A percentile compares a stretch with the other conserved stretches of the same genome.
These are phyloP conservation scores for Porites divaricata DNA, from an alignment of 92 coral and sea anemone genomes.

Conservation along the genomic window DNA sequence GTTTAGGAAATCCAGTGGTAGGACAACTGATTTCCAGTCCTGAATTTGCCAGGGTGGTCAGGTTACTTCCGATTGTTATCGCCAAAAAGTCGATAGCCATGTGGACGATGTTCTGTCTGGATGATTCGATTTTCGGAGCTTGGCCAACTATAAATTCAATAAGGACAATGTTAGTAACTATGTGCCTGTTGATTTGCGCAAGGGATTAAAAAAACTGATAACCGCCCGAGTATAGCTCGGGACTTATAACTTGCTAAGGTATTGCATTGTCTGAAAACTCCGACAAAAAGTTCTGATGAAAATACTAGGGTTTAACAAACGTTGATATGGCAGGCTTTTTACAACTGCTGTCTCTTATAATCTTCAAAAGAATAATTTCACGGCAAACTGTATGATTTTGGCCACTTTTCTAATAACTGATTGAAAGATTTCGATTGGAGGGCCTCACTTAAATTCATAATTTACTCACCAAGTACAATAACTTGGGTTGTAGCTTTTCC, in stretches of 20 bases:
- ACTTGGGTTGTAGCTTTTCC: conserved; percentile 61
- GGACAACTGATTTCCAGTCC: conserved; percentile 77
- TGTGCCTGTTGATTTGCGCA: background rate
- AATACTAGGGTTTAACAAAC: too few species aligned
- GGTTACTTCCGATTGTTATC: conserved; percentile 49
- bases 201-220: too few species aligned
- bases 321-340: too few species aligned
- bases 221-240: background rate
- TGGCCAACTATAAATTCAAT: conserved; percentile 21
- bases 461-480: conserved; percentile 13
- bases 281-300: too few species aligned
- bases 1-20: conserved; percentile 77
- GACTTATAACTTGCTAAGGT: background rate
- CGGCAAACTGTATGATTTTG: background rate
- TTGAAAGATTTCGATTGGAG: background rate
- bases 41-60: conserved; percentile 64
- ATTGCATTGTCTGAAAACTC: background rate
- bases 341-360: too few species aligned
- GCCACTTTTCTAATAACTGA: background rate
- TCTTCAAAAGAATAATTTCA: background rate
- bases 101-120: background rate
- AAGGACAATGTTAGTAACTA: background rate
- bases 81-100: conserved; percentile 17
- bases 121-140: conserved; percentile 21
- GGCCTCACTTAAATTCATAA: too few species aligned